A percentile compares a stretch with the other conserved stretches of the same genome.
Evolutionary conservation across 1,140 invertebrate genomes (phyloP).

Genomic region (Helicoverpa armigera): DNA sequence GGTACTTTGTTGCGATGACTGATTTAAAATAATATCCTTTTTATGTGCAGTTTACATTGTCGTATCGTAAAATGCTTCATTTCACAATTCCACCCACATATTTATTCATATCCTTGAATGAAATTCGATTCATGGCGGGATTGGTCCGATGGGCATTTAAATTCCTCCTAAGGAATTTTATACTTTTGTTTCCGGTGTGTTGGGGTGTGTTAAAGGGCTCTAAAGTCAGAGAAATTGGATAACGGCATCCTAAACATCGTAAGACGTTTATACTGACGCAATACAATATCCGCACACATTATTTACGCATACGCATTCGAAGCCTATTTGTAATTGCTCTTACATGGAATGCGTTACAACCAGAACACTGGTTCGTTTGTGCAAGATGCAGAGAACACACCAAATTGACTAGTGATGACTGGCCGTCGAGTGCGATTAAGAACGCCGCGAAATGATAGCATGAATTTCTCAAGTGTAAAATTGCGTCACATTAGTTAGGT

Average conservation of each 20-base stretch:
- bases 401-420: constrained; percentile 61
- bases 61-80: constrained; percentile 47
- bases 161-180: background rate
- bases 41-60: constrained; percentile 43
- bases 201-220: background rate
- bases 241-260: background rate
- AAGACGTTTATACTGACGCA: background rate
- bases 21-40: constrained; percentile 51
- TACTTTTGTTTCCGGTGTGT: background rate
- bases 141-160: background rate
- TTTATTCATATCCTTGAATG: constrained; percentile 42
- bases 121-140: constrained; percentile 10
- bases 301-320: constrained; percentile 25
- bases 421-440: constrained; percentile 58
- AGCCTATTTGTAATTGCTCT: constrained; percentile 50
- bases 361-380: constrained; percentile 44
- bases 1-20: constrained; percentile 44
- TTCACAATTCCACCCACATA: constrained; percentile 45
- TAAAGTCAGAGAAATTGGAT: background rate
- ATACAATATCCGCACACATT: constrained; percentile 11
- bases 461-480: constrained; percentile 60
- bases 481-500: constrained; percentile 55
- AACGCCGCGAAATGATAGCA: constrained; percentile 56
- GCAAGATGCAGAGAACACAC: constrained; percentile 49
- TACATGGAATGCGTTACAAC: constrained; percentile 38